These are phyloP conservation scores for Thalassoma bifasciatum DNA, from an alignment of 2,113 vertebrate species.

Conservation along the genomic window DNA sequence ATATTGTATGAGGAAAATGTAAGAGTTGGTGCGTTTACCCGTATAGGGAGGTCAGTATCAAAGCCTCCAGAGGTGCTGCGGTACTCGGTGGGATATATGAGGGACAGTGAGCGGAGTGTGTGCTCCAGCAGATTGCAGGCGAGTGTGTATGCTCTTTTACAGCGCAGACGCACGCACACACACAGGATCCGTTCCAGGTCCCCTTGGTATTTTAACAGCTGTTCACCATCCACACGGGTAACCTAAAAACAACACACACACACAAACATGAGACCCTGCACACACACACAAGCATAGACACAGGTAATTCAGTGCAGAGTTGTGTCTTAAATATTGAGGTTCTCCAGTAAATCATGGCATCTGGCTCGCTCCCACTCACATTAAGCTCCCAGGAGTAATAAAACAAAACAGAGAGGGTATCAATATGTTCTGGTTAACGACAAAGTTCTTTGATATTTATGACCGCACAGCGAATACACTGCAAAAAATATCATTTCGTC, in stretches of 20 bases:
- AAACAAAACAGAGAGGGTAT: slow-evolving; percentile 75
- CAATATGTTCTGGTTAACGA: slow-evolving; percentile 76
- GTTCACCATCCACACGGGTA: slow-evolving; percentile 95
- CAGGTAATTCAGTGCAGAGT: slow-evolving; percentile 47
- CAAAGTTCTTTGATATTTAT: slow-evolving; percentile 70
- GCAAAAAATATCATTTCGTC: slow-evolving; percentile 44
- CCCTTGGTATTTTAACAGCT: slow-evolving; percentile 91
- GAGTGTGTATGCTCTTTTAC: slow-evolving; percentile 94
- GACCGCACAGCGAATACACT: slow-evolving; percentile 22
- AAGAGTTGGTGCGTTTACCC: slow-evolving; percentile 45
- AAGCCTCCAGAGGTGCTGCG: slow-evolving; percentile 96
- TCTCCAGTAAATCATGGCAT: slow-evolving; percentile 68
- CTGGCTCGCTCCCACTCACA: slow-evolving; percentile 52
- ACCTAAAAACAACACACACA: slow-evolving; percentile 83
- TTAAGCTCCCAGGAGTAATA: slow-evolving; percentile 67
- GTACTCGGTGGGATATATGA: slow-evolving; percentile 97
- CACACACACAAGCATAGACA: slow-evolving; percentile 1
- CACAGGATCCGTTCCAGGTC: slow-evolving; percentile 92
- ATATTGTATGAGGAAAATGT: too few relatives aligned
- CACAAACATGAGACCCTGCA: slow-evolving; percentile 7
- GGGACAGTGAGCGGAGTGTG: slow-evolving; percentile 93
- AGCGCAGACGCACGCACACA: slow-evolving; percentile 90
- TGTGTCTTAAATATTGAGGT: slow-evolving; percentile 66
- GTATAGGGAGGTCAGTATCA: slow-evolving; percentile 72
- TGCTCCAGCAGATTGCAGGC: slow-evolving; percentile 96